Evolutionary conservation across 92 coral and sea anemone genomes (phyloP).

Genomic region (Umimayanthus chanpuru): DNA sequence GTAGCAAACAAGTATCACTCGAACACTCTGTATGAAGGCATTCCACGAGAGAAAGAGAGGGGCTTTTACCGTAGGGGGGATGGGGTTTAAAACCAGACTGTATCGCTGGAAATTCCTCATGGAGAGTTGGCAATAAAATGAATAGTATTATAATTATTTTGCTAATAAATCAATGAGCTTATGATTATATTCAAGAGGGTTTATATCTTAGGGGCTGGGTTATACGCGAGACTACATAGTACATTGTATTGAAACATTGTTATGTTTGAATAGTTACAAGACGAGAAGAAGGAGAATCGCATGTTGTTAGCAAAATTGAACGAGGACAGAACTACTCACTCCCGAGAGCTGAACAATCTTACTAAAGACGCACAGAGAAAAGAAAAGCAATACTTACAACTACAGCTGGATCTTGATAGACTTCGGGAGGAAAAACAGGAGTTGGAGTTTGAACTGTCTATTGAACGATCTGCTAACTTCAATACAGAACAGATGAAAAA

Average conservation of each 20-base stretch:
- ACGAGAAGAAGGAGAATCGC: slow-evolving; percentile 11
- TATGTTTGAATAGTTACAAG: slow-evolving; percentile 13
- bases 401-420: slow-evolving; percentile 34
- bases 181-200: no score
- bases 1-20: no score
- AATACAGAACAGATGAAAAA: slow-evolving; percentile 2
- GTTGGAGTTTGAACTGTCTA: slow-evolving; percentile 33
- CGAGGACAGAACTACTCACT: slow-evolving; percentile 22
- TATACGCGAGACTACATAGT: no score
- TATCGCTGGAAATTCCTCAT: no score
- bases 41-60: no score
- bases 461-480: slow-evolving; percentile 11
- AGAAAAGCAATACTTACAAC: slow-evolving; percentile 23
- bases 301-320: slow-evolving; percentile 7
- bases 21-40: no score
- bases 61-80: no score
- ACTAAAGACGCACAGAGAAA: slow-evolving; percentile 12
- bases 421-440: slow-evolving; percentile 36
- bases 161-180: no score
- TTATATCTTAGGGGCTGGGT: no score
- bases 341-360: slow-evolving; percentile 28
- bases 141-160: no score
- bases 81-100: no score
- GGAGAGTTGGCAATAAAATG: no score
- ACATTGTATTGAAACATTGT: neutral